Evolutionary conservation across 1,140 invertebrate genomes (phyloP).

Genomic region (Heliconius congener): DNA sequence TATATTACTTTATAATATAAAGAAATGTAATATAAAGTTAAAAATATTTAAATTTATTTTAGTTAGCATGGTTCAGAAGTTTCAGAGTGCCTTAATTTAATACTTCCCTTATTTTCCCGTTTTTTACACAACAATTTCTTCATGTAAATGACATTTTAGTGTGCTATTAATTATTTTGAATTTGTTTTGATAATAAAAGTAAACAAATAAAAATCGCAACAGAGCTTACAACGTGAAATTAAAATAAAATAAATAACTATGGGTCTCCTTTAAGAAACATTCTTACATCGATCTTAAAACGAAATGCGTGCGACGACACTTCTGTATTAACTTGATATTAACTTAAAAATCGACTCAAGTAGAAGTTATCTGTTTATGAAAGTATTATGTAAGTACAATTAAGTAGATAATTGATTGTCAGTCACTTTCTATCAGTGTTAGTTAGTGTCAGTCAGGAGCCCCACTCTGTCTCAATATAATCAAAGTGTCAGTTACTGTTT

Average conservation of each 20-base stretch:
- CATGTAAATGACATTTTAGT: not conserved
- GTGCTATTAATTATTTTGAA: not conserved
- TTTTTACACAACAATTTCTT: no score
- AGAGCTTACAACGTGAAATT: no score
- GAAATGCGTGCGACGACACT: no score
- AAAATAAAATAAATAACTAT: no score
- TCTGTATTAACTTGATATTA: not conserved
- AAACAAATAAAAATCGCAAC: no score
- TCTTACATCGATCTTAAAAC: no score
- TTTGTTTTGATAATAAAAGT: not conserved
- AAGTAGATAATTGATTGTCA: constrained; percentile 9
- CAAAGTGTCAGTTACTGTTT: no score
- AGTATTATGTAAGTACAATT: constrained; percentile 14
- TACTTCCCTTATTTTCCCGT: not conserved
- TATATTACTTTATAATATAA: not conserved
- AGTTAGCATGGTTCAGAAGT: not conserved
- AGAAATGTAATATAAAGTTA: not conserved
- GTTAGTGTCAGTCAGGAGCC: constrained; percentile 1
- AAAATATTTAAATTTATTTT: not conserved
- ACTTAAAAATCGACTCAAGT: not conserved
- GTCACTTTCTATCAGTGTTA: not conserved
- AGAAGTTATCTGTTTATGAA: not conserved
- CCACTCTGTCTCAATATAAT: not conserved
- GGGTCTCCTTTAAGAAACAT: no score
- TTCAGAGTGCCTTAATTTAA: not conserved